These are phyloP conservation scores for Trypoxylus dichotomus DNA, from an alignment of 1,140 invertebrate genomes.

Conservation along the genomic window DNA sequence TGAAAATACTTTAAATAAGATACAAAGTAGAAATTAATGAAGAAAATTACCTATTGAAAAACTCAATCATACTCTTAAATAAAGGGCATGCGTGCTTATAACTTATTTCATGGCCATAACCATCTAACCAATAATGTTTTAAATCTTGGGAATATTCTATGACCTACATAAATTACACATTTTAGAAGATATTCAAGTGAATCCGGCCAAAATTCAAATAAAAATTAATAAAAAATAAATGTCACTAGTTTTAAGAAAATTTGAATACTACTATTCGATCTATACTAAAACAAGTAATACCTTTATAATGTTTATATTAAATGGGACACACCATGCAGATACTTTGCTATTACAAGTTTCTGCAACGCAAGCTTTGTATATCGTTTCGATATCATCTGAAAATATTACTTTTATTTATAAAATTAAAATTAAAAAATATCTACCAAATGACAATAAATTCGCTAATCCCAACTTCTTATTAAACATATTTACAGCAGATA, in stretches of 20 bases:
- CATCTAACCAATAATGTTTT: conserved; percentile 82
- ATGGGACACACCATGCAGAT: conserved; percentile 72
- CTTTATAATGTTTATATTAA: conserved; percentile 53
- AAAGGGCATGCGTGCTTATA: conserved; percentile 76
- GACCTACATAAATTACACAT: conserved; percentile 52
- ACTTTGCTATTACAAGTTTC: conserved; percentile 68
- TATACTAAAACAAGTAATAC: background rate
- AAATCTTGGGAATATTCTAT: conserved; percentile 78
- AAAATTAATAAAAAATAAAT: too few relatives aligned
- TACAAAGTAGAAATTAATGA: background rate
- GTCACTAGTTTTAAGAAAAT: too few relatives aligned
- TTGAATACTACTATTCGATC: too few relatives aligned
- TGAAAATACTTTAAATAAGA: background rate
- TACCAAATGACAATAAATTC: conserved; percentile 22
- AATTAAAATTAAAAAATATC: background rate
- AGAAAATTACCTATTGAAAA: conserved; percentile 62
- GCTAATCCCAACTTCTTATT: conserved; percentile 61
- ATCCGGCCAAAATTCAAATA: too few relatives aligned
- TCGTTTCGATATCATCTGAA: conserved; percentile 65
- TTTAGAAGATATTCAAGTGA: background rate
- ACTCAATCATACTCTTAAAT: conserved; percentile 71
- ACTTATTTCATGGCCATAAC: conserved; percentile 77
- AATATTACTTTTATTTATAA: conserved; percentile 38
- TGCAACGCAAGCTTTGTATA: conserved; percentile 76
- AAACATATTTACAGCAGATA: conserved; percentile 62